Conservation (phyloP, 2,888 invertebrate species). For the Aquatica leii region DNA sequence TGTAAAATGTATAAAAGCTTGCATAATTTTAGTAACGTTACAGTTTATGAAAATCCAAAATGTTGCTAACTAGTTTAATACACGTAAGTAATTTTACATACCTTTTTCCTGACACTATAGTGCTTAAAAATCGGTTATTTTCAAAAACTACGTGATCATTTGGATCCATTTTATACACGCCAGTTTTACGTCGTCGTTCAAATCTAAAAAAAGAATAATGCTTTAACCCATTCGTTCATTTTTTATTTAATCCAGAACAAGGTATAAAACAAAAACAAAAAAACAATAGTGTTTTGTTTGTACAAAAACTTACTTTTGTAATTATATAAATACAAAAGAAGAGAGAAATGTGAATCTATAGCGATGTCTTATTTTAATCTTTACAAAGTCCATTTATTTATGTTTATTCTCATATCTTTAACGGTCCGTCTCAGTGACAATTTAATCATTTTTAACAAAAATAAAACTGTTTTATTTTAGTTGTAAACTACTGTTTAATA, state of each 20-base stretch:
- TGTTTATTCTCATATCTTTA: too few relatives aligned
- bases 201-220: constrained; percentile 30
- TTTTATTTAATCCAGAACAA: too few relatives aligned
- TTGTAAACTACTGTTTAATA: background rate
- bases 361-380: too few relatives aligned
- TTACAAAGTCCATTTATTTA: too few relatives aligned
- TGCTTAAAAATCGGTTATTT: constrained; percentile 57
- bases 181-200: constrained; percentile 53
- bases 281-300: too few relatives aligned
- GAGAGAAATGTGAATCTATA: too few relatives aligned
- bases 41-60: constrained; percentile 9
- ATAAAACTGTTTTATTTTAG: background rate
- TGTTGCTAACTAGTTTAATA: constrained; percentile 3
- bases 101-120: constrained; percentile 59
- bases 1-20: constrained; percentile 11
- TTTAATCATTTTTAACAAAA: background rate
- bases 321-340: too few relatives aligned
- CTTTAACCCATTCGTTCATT: too few relatives aligned
- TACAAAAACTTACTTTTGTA: too few relatives aligned
- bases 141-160: constrained; percentile 57
- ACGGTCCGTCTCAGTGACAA: too few relatives aligned
- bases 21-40: background rate
- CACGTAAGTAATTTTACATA: constrained; percentile 39
- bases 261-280: too few relatives aligned
- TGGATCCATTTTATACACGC: constrained; percentile 56